These are phyloP conservation scores for Chloroclystis v-ata DNA, from an alignment of 2,888 invertebrate species.

Conservation along the genomic window DNA sequence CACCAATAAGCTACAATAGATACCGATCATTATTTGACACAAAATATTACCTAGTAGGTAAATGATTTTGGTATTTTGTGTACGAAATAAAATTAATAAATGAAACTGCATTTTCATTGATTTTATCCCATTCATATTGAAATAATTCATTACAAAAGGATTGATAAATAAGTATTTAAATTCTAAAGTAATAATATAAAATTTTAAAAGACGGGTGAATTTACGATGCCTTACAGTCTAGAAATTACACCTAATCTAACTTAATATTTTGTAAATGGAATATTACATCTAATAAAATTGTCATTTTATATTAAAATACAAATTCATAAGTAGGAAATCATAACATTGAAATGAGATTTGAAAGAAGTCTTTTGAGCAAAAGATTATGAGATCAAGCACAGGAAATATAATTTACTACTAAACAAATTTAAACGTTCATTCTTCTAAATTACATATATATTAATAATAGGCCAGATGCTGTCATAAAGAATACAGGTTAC, in stretches of 20 bases:
- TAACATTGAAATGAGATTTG: not conserved
- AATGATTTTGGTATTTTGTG: constrained; percentile 36
- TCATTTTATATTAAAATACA: constrained; percentile 4
- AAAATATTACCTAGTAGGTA: constrained; percentile 21
- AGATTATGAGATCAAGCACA: constrained; percentile 46
- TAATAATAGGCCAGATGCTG: not conserved
- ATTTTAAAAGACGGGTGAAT: constrained; percentile 78
- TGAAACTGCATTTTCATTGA: constrained; percentile 44
- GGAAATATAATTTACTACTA: constrained; percentile 10
- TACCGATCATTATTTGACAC: too few relatives aligned
- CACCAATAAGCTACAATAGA: too few relatives aligned
- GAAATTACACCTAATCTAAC: constrained; percentile 61
- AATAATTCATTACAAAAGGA: constrained; percentile 70
- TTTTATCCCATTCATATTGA: constrained; percentile 71
- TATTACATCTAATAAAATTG: constrained; percentile 40
- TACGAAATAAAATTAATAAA: constrained; percentile 55
- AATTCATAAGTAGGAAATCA: not conserved
- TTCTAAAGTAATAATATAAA: constrained; percentile 77
- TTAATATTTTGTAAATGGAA: constrained; percentile 76
- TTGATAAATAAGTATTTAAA: constrained; percentile 77
- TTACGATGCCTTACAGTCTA: constrained; percentile 70
- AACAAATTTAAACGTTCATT: constrained; percentile 4
- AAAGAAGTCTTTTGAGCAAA: constrained; percentile 39
- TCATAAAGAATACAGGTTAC: not conserved
- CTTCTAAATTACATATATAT: too few relatives aligned